Conservation (phyloP, 2,113 vertebrate species). For the Gallinago undulata region DNA sequence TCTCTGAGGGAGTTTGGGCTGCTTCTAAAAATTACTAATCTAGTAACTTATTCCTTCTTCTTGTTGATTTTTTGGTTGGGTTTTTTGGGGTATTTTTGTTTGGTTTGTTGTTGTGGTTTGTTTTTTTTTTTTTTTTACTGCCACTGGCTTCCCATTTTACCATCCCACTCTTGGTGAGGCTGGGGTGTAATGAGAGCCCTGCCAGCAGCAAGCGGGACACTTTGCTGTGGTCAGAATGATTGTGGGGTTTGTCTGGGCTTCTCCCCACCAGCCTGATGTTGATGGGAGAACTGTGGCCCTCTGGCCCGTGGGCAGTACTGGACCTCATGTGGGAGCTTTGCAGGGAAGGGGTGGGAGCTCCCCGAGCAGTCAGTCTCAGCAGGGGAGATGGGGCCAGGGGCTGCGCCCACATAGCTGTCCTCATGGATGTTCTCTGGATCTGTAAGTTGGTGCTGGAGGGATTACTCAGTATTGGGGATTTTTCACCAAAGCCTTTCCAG, state of each 20-base stretch:
- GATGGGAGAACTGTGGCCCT: background rate
- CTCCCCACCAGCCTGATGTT: background rate
- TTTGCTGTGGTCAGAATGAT: background rate
- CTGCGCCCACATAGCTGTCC: background rate
- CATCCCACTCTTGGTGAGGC: background rate
- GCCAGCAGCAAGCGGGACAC: background rate
- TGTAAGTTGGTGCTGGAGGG: background rate
- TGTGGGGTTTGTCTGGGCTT: background rate
- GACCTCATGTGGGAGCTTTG: accelerated
- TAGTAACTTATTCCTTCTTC: background rate
- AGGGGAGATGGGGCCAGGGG: background rate
- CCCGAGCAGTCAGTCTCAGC: accelerated
- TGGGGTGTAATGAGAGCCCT: background rate
- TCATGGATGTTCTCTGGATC: background rate
- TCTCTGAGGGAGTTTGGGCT: slow-evolving; percentile 13
- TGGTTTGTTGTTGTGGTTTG: background rate
- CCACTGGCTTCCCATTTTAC: background rate
- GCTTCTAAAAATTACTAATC: slow-evolving; percentile 35
- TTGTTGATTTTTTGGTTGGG: background rate
- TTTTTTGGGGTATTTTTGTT: too few species aligned
- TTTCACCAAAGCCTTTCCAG: background rate
- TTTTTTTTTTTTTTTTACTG: background rate
- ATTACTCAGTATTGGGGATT: background rate
- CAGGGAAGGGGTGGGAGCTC: background rate
- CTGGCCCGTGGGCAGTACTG: accelerated